Evolutionary conservation across 2,888 invertebrate genomes (phyloP).

Genomic region (Alsophila aescularia): DNA sequence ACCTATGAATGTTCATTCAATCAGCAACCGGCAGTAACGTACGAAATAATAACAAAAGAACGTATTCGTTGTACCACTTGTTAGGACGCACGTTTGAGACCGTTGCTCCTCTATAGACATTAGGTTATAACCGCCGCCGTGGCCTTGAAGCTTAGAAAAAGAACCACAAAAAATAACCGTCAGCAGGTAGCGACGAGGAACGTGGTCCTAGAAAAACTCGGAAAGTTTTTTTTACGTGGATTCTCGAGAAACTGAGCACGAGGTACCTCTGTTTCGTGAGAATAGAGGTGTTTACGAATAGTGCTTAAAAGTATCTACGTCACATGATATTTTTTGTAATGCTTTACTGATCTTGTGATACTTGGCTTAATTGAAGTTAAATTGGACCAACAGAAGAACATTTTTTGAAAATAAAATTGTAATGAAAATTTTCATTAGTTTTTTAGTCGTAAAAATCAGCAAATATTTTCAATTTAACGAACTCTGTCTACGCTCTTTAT

Average conservation of each 20-base stretch:
- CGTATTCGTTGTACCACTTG: conserved; percentile 12
- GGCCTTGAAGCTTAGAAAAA: conserved; percentile 55
- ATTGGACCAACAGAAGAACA: too few relatives aligned
- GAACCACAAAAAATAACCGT: conserved; percentile 20
- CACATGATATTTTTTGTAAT: too few relatives aligned
- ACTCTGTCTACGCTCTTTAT: too few relatives aligned
- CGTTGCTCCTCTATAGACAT: conserved; percentile 17
- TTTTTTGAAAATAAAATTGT: too few relatives aligned
- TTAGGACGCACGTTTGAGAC: conserved; percentile 26
- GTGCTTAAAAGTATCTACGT: too few relatives aligned
- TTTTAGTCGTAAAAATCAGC: too few relatives aligned
- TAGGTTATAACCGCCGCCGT: conserved; percentile 10
- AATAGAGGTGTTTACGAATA: neutral
- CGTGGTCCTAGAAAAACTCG: conserved; percentile 51
- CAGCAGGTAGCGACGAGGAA: conserved; percentile 58
- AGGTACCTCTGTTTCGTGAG: neutral
- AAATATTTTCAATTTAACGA: too few relatives aligned
- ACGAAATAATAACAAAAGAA: conserved; percentile 27
- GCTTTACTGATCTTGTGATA: too few relatives aligned
- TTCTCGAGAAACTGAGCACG: neutral
- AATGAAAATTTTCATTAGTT: too few relatives aligned
- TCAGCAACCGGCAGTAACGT: conserved; percentile 20
- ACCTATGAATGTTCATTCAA: conserved; percentile 23
- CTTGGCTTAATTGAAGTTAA: too few relatives aligned
- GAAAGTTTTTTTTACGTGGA: conserved; percentile 25